Evolutionary conservation across 1,140 invertebrate species (phyloP), one percentile per base, ranked within the genome.

Genomic region (Pseudoatta argentina): DNA sequence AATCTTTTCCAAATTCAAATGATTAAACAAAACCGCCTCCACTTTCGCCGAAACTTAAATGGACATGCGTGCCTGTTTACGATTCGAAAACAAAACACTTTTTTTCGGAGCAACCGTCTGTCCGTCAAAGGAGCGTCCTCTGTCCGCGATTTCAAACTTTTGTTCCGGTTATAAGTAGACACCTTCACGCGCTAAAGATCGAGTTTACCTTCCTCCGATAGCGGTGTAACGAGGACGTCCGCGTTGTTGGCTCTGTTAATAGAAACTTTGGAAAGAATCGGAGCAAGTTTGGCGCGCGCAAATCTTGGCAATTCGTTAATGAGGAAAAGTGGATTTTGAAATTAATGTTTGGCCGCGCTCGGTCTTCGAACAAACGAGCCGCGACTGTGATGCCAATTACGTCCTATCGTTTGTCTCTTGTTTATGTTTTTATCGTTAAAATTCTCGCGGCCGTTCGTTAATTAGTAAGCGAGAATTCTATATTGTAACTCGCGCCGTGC

Each of bases 231-330:
- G 30, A 73, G 16, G 14, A 30, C 55, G 6, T n/a, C 64, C 4
- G 64, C 77, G 53, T 82, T 72, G 79, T 83, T 48, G 21, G 69
- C 48, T 61, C 63, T 34, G 69, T 83, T 83, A 24, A 63, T 57
- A 30, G 64, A 30, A 83, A 75, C 79, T 83, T 75, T 8, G n/a
- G 18, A n/a, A 83, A 83, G 69, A 82, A 75, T 75, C 18, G 34
- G 16, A 81, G n/a, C 51, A 82, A 73, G 79, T 82, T 82, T 6
- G 79, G 7, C 57, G 27, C 39, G 27, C 44, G 55, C n/a, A 61
- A 24, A 75, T 51, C 55, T 75, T 73, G 3, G 24, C 72, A 44
- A 81, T 71, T 57, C 30, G 64, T 18, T 61, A 61, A 83, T 51
- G 24, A 83, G 57, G 30, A 44, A 0, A 8, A 61, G 14, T 39